Percentiles rank a stretch among this genome's conserved stretches.
These are phyloP conservation scores for Acholoe squamosa DNA, from an alignment of 2,888 invertebrate genomes.

Conservation along the genomic window DNA sequence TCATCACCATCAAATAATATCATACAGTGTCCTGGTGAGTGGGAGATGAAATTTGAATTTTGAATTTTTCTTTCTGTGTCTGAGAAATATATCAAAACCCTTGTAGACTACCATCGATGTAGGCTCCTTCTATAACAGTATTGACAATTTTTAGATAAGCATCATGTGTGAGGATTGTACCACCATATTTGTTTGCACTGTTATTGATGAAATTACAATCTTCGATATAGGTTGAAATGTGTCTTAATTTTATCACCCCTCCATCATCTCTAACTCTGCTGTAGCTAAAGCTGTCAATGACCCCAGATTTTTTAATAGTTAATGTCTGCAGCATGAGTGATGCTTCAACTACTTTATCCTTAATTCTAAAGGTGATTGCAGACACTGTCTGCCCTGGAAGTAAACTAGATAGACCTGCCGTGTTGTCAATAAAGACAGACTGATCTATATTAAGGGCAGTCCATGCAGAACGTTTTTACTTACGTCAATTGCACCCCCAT, in stretches of 20 bases:
- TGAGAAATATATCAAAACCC: neutral
- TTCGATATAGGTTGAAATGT: neutral
- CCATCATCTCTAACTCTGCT: neutral
- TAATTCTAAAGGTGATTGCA: too few species aligned
- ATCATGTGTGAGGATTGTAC: neutral
- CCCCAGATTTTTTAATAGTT: too few species aligned
- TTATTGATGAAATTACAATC: neutral
- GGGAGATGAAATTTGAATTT: neutral
- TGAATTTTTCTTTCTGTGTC: neutral
- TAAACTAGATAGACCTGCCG: neutral
- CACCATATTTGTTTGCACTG: neutral
- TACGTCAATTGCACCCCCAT: neutral
- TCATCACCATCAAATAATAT: neutral
- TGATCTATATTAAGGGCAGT: neutral
- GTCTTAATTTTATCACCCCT: neutral
- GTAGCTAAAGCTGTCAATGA: neutral
- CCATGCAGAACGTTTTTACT: neutral
- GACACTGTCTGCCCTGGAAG: neutral
- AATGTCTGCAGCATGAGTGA: too few species aligned
- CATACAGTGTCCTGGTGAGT: neutral
- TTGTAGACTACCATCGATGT: neutral
- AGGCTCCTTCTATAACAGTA: neutral
- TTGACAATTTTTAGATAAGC: neutral
- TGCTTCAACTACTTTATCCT: too few species aligned
- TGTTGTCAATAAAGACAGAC: neutral